Base-by-base conservation (phyloP, 2,113 vertebrate species). In the Danionella cerebrum region DNA sequence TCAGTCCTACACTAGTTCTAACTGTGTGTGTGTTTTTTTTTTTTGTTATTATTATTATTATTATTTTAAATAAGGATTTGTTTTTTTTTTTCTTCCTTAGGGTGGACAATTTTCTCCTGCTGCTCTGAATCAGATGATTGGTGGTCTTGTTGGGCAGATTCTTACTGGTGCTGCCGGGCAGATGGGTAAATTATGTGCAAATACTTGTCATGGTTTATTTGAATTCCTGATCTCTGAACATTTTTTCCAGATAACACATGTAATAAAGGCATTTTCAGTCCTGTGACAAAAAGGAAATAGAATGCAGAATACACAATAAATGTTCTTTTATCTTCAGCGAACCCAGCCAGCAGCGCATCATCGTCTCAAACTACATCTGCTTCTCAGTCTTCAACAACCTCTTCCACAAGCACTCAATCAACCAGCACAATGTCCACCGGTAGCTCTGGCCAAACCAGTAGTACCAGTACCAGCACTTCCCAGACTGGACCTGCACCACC, bases 41-140 rank as follows among this genome's bases (percentile, higher is more conserved):
- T 36, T n/a, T n/a, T n/a, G n/a, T n/a, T n/a, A n/a, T n/a, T n/a
- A n/a, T n/a, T n/a, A n/a, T n/a, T n/a, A n/a, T n/a, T n/a, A n/a
- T n/a, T n/a, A n/a, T n/a, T n/a, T n/a, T n/a, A n/a, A n/a, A n/a
- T 55, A 38, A 13, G 2, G 18, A 22, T 24, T 18, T 24, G 6
- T 55, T 25, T 33, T 4, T 24, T 24, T 39, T 18, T 4, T 24
- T 24, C 24, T 18, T 6, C 13, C 1, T 57, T 79, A 86, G 16
- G 41, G 82, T 3, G 74, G 80, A 1, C 78, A 89, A 14, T 86
- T 89, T 4, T 86, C 88, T 60, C 89, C 90, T 0, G 84, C 88
- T 11, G 89, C 91, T 11, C 83, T 94, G 41, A 91, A 93, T 74
- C 93, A 96, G 86, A 93, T 95, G 92, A 92, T 95, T 68, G 93